phyloP scores from a whole-genome alignment of 2,113 vertebrate genomes.

The Cynoglossus semilaevis region DNA sequence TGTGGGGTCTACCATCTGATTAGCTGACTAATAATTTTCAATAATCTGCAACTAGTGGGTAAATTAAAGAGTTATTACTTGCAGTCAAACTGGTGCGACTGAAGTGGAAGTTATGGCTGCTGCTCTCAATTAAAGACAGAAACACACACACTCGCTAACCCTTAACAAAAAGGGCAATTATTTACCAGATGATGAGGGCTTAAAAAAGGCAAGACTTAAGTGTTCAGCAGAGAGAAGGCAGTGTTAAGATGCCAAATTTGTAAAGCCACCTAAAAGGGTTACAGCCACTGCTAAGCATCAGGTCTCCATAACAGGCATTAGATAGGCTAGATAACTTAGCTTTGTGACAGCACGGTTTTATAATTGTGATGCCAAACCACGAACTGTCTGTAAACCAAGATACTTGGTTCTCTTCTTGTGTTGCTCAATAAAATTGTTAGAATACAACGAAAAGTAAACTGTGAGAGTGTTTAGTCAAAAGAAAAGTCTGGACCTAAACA shows the following conservation, averaged over 20 bases:
- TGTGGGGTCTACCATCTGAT: too few relatives aligned
- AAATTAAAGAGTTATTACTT: too few relatives aligned
- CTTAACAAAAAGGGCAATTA: constrained; percentile 63
- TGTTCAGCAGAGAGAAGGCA: constrained; percentile 34
- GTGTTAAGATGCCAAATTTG: constrained; percentile 49
- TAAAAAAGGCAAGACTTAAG: constrained; percentile 62
- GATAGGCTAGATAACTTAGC: background rate
- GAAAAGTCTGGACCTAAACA: constrained; percentile 33
- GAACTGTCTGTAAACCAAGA: constrained; percentile 5
- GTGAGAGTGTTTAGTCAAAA: constrained; percentile 46
- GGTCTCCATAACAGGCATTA: constrained; percentile 55
- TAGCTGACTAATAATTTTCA: too few relatives aligned
- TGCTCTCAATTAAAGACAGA: constrained; percentile 53
- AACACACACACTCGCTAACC: constrained; percentile 25
- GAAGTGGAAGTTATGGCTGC: constrained; percentile 54
- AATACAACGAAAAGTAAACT: too few relatives aligned
- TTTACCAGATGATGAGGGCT: constrained; percentile 59
- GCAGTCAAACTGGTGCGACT: background rate
- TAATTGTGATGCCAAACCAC: background rate
- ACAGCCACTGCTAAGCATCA: constrained; percentile 51
- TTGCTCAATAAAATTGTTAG: background rate
- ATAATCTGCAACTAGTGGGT: too few relatives aligned
- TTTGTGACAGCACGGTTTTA: constrained; percentile 11
- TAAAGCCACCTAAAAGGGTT: constrained; percentile 53
- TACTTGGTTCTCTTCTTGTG: background rate